Percentiles rank a stretch among this genome's conserved stretches.
phyloP scores from a whole-genome alignment of 2,888 invertebrate species.

The Dryobotodes eremita region DNA sequence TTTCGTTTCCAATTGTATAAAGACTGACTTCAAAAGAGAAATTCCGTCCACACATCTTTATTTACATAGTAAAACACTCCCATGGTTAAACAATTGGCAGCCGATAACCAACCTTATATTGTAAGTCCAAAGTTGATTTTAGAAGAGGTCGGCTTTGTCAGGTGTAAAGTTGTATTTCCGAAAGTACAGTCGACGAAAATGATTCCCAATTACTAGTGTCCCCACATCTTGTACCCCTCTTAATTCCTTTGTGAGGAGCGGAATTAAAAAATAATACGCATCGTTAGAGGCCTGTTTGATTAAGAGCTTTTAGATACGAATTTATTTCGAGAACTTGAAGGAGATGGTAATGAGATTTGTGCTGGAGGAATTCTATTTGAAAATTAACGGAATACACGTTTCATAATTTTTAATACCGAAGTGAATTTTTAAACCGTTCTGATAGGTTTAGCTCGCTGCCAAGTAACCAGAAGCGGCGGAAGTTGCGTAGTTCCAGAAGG shows the following conservation, averaged over 20 bases:
- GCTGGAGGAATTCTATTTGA: constrained; percentile 17
- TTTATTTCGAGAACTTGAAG: constrained; percentile 52
- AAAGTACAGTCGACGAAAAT: constrained; percentile 67
- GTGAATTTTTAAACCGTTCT: constrained; percentile 20
- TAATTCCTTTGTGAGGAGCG: constrained; percentile 71
- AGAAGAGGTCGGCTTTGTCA: neutral
- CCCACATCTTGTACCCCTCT: constrained; percentile 62
- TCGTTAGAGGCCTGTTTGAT: constrained; percentile 59
- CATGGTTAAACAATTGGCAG: neutral
- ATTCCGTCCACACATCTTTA: constrained; percentile 62
- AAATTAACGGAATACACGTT: constrained; percentile 23
- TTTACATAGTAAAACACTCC: constrained; percentile 38
- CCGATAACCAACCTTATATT: constrained; percentile 36
- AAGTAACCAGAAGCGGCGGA: too few relatives aligned
- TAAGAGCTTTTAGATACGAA: constrained; percentile 59
- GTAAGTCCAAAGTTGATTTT: neutral
- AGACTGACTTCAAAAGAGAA: constrained; percentile 67
- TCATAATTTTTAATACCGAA: neutral
- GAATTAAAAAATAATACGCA: constrained; percentile 70
- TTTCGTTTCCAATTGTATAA: constrained; percentile 68
- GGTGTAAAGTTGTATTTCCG: constrained; percentile 35
- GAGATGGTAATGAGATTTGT: constrained; percentile 59
- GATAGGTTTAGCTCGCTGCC: neutral
- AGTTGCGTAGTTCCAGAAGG: neutral
- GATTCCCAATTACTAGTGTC: constrained; percentile 73